A percentile compares a stretch with the other conserved stretches of the same genome.
Conservation (phyloP, 53 echinoderm and acorn worm species). For the Zoroaster sp. region DNA sequence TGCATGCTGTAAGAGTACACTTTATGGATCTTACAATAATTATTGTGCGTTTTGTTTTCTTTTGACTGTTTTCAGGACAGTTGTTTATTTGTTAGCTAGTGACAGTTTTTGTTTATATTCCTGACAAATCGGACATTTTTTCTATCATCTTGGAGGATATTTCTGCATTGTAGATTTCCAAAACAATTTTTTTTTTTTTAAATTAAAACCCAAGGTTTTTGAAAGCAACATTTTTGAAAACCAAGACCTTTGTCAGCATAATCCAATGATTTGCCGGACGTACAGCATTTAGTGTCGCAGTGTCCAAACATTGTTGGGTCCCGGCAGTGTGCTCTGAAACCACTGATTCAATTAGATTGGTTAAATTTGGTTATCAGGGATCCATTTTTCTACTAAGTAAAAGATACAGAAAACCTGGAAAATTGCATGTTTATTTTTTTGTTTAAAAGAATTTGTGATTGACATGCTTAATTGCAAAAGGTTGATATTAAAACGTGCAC, state of each 20-base stretch:
- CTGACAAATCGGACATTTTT: not conserved
- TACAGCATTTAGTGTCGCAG: too few species aligned
- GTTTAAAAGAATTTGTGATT: too few species aligned
- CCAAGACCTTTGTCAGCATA: not conserved
- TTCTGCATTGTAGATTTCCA: not conserved
- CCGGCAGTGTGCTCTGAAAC: too few species aligned
- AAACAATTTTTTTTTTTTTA: not conserved
- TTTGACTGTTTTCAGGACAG: not conserved
- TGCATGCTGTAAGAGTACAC: not conserved
- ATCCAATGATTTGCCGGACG: not conserved
- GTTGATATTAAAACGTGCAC: too few species aligned
- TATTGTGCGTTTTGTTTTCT: not conserved
- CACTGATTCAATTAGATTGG: too few species aligned
- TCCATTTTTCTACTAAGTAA: too few species aligned
- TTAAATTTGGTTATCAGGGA: too few species aligned
- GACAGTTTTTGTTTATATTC: not conserved
- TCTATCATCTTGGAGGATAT: not conserved
- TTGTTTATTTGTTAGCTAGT: not conserved
- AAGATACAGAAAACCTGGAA: too few species aligned
- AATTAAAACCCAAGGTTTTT: not conserved
- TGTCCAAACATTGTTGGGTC: too few species aligned
- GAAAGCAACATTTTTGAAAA: not conserved
- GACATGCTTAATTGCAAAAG: too few species aligned
- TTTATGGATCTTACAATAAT: not conserved
- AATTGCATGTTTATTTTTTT: too few species aligned